Percentiles rank a stretch among this genome's conserved stretches.
phyloP scores from a whole-genome alignment of 2,888 invertebrate genomes.

The Anarsia innoxiella region DNA sequence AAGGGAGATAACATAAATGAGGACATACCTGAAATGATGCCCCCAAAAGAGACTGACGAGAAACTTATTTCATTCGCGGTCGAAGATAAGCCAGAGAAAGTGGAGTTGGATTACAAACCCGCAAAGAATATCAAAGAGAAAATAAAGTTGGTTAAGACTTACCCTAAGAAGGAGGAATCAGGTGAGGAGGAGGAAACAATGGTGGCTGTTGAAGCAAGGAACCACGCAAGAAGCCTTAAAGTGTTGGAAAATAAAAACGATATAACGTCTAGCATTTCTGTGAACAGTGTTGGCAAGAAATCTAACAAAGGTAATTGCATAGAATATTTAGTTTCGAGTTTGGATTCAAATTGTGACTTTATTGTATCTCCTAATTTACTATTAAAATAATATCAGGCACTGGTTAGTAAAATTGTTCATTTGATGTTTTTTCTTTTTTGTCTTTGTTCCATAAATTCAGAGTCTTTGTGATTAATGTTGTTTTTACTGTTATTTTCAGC shows the following conservation, averaged over 20 bases:
- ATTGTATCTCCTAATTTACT: too few species aligned
- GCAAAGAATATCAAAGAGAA: constrained; percentile 70
- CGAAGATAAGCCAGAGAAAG: constrained; percentile 62
- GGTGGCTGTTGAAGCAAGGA: constrained; percentile 75
- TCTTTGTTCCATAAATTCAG: too few species aligned
- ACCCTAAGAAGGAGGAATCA: constrained; percentile 62
- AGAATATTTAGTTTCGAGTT: background rate
- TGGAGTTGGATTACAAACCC: constrained; percentile 55
- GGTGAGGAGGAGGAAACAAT: constrained; percentile 74
- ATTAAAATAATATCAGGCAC: too few species aligned
- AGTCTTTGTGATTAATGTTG: background rate
- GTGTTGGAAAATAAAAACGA: constrained; percentile 62
- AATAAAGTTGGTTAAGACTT: constrained; percentile 70
- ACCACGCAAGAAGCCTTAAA: constrained; percentile 61
- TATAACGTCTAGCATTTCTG: constrained; percentile 75
- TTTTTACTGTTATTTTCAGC: constrained; percentile 26
- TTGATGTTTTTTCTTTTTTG: too few species aligned
- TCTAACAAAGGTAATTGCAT: constrained; percentile 46
- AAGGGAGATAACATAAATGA: constrained; percentile 44
- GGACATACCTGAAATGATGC: constrained; percentile 46
- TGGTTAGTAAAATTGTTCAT: too few species aligned
- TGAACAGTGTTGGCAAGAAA: constrained; percentile 76
- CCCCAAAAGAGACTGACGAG: constrained; percentile 66
- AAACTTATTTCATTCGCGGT: constrained; percentile 71
- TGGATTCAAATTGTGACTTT: too few species aligned